These are phyloP conservation scores for Caenorhabditis sp. DNA, from an alignment of 2,888 invertebrate genomes.

Conservation along the genomic window DNA sequence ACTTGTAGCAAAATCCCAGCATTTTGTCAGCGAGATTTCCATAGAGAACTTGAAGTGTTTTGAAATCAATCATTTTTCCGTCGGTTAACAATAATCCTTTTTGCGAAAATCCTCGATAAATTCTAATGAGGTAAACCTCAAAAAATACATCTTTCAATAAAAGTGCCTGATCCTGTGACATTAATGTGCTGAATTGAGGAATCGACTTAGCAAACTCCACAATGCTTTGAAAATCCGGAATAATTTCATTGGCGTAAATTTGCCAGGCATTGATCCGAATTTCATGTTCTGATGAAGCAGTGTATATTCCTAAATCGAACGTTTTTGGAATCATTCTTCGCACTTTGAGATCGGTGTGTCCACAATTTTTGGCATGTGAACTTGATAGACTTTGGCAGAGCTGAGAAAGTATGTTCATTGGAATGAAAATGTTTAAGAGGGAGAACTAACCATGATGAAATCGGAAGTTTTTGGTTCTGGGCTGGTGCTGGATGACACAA, in stretches of 20 bases:
- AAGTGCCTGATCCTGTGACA: slow-evolving; percentile 23
- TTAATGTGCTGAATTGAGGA: slow-evolving; percentile 17
- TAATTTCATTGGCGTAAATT: slow-evolving; percentile 11
- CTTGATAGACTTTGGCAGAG: neutral
- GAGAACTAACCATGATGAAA: neutral
- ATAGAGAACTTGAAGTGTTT: slow-evolving; percentile 14
- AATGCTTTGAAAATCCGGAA: slow-evolving; percentile 11
- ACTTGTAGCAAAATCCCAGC: slow-evolving; percentile 6
- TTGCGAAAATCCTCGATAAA: slow-evolving; percentile 20
- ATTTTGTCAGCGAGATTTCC: slow-evolving; percentile 23
- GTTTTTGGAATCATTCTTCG: slow-evolving; percentile 8
- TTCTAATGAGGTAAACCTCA: slow-evolving; percentile 25
- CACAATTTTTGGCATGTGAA: neutral
- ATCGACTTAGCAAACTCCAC: slow-evolving; percentile 33
- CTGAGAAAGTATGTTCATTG: neutral
- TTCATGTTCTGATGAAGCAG: neutral
- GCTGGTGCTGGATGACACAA: slow-evolving; percentile 10
- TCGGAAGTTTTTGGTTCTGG: slow-evolving; percentile 1
- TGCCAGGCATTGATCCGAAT: slow-evolving; percentile 34
- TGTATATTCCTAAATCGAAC: slow-evolving; percentile 7
- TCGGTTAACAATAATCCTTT: slow-evolving; percentile 29
- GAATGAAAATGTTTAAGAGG: too few relatives aligned
- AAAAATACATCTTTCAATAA: slow-evolving; percentile 34
- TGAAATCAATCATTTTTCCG: slow-evolving; percentile 14
- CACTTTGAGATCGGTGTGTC: slow-evolving; percentile 7